Conservation (phyloP, 2,888 invertebrate species). For the Chouioia cunea region DNA sequence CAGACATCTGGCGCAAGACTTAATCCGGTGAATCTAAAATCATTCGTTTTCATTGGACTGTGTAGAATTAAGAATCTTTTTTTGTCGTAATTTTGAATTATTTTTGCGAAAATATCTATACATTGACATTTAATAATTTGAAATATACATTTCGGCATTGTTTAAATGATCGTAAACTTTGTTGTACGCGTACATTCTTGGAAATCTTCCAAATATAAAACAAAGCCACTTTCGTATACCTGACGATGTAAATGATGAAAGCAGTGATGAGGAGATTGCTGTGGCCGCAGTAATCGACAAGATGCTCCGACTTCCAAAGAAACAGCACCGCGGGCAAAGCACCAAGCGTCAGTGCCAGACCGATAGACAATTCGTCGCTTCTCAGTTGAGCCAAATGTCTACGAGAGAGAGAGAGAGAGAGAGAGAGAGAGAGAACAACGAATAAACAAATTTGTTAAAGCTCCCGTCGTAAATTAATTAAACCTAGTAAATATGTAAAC, state of each 20-base stretch:
- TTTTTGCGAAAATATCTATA: background rate
- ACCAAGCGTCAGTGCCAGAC: constrained; percentile 77
- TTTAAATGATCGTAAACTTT: too few species aligned
- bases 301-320: constrained; percentile 82
- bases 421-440: background rate
- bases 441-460: too few species aligned
- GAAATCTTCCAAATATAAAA: too few species aligned
- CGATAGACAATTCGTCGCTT: constrained; percentile 74
- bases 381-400: constrained; percentile 76
- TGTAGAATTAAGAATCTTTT: background rate
- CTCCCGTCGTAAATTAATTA: too few species aligned
- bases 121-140: too few species aligned
- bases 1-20: constrained; percentile 70
- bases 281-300: constrained; percentile 87
- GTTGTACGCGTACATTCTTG: too few species aligned
- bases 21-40: constrained; percentile 59
- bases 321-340: constrained; percentile 79
- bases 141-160: too few species aligned
- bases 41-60: background rate
- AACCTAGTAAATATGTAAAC: too few species aligned
- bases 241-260: constrained; percentile 84
- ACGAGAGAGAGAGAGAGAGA: constrained; percentile 56
- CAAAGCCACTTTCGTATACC: constrained; percentile 69
- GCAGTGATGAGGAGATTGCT: constrained; percentile 86
- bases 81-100: constrained; percentile 11